phyloP scores from a whole-genome alignment of 2,797 vertebrate species.

The Sternarchorhynchus goeldii region DNA sequence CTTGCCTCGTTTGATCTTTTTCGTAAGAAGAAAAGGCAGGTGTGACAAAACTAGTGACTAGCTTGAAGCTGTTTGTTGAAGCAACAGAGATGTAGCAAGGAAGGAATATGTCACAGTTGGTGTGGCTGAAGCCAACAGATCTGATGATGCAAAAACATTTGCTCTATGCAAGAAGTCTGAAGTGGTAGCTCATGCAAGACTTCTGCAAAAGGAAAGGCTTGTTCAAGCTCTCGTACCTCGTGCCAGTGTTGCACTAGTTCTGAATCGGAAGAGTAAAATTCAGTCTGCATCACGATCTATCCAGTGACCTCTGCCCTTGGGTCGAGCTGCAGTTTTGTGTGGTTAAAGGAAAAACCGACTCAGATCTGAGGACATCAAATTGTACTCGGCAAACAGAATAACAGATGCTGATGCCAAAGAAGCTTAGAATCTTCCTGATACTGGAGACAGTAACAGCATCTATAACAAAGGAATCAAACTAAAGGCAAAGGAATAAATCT shows the following conservation, averaged over 20 bases:
- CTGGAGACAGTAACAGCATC: not conserved
- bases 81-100: not conserved
- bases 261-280: not conserved
- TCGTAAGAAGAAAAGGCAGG: not conserved
- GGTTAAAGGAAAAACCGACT: not conserved
- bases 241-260: not conserved
- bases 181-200: not conserved
- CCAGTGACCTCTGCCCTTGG: not conserved
- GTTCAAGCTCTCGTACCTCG: not conserved
- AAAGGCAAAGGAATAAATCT: not conserved
- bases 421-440: conserved; percentile 17
- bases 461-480: not conserved
- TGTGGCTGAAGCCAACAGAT: not conserved
- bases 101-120: not conserved
- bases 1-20: not conserved
- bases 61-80: conserved; percentile 15
- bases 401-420: conserved; percentile 2
- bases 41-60: not conserved
- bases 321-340: not conserved
- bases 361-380: not conserved
- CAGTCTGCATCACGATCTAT: not conserved
- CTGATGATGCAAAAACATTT: not conserved
- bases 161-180: not conserved
- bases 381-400: not conserved
- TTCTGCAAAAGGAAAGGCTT: not conserved